These are phyloP conservation scores for Drosophila aff. DNA, from an alignment of 1,140 invertebrate genomes.

Conservation along the genomic window DNA sequence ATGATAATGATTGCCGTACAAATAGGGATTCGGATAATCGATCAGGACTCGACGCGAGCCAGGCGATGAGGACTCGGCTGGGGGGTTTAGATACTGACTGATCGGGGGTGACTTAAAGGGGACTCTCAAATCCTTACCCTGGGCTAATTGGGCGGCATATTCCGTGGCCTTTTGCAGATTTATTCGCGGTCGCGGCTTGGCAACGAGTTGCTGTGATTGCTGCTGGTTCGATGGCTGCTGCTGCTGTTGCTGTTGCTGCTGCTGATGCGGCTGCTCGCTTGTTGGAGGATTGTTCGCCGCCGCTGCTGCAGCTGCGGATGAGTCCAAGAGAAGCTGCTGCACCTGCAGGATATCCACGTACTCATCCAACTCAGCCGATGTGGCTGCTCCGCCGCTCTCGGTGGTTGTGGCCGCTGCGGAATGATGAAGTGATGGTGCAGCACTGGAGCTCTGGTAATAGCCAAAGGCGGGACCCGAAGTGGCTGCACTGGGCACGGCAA, in stretches of 20 bases:
- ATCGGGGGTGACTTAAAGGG: slow-evolving; percentile 8
- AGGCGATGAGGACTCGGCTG: slow-evolving; percentile 51
- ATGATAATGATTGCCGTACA: slow-evolving; percentile 85
- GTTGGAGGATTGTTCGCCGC: slow-evolving; percentile 25
- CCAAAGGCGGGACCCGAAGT: slow-evolving; percentile 44
- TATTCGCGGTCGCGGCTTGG: slow-evolving; percentile 75
- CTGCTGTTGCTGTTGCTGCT: slow-evolving; percentile 27
- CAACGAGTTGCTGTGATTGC: slow-evolving; percentile 47
- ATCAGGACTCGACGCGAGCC: slow-evolving; percentile 81
- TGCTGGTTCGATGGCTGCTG: slow-evolving; percentile 26
- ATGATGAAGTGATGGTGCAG: slow-evolving; percentile 14
- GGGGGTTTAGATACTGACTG: slow-evolving; percentile 19
- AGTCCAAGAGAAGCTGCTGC: slow-evolving; percentile 86
- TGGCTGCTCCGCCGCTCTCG: slow-evolving; percentile 6
- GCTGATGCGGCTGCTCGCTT: slow-evolving; percentile 42
- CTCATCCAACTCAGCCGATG: slow-evolving; percentile 82
- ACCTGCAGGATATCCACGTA: slow-evolving; percentile 87
- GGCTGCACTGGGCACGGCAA: slow-evolving; percentile 31
- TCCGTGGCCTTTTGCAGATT: slow-evolving; percentile 84
- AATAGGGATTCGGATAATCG: slow-evolving; percentile 85
- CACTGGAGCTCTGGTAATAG: slow-evolving; percentile 54
- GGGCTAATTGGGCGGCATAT: slow-evolving; percentile 80
- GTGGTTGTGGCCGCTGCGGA: background rate
- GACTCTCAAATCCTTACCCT: slow-evolving; percentile 50
- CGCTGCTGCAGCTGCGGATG: slow-evolving; percentile 70